Percentiles rank a stretch among this genome's conserved stretches.
These are phyloP conservation scores for Equus przewalskii DNA, from an alignment of 2,113 vertebrate genomes.

Conservation along the genomic window DNA sequence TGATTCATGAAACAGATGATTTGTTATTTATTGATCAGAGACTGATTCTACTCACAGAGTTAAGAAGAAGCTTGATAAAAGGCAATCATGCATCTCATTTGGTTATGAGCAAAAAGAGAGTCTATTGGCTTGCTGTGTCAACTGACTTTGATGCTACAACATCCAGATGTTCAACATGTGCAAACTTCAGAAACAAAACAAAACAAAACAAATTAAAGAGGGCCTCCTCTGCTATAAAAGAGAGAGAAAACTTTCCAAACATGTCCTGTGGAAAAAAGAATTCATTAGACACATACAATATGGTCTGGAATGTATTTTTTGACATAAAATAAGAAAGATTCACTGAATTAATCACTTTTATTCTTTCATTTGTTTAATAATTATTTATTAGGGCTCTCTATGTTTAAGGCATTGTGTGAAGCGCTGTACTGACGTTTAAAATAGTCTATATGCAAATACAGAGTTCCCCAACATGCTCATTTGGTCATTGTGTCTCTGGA, in stretches of 20 bases:
- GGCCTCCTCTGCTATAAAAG: slow-evolving; percentile 72
- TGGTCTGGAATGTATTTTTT: slow-evolving; percentile 59
- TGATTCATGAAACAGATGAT: slow-evolving; percentile 82
- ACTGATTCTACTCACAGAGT: slow-evolving; percentile 78
- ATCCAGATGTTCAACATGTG: slow-evolving; percentile 87
- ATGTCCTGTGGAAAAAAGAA: slow-evolving; percentile 69
- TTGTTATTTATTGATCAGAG: slow-evolving; percentile 86
- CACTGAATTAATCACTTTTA: background rate
- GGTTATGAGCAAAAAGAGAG: slow-evolving; percentile 73
- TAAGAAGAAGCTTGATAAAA: slow-evolving; percentile 82
- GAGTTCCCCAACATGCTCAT: no score
- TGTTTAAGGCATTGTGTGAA: background rate
- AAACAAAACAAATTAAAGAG: slow-evolving; percentile 79
- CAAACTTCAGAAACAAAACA: slow-evolving; percentile 83
- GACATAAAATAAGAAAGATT: slow-evolving; percentile 66
- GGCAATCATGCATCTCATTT: slow-evolving; percentile 79
- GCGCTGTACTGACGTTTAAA: slow-evolving; percentile 34
- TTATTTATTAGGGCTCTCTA: background rate
- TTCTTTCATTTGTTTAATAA: slow-evolving; percentile 18
- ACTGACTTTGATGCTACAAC: slow-evolving; percentile 76
- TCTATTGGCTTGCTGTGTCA: slow-evolving; percentile 83
- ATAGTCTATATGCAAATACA: slow-evolving; percentile 23
- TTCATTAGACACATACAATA: slow-evolving; percentile 57
- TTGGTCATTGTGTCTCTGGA: no score
- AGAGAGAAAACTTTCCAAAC: slow-evolving; percentile 83